These are phyloP conservation scores for Aspidapion aeneum DNA, from an alignment of 2,888 invertebrate genomes.

Conservation along the genomic window DNA sequence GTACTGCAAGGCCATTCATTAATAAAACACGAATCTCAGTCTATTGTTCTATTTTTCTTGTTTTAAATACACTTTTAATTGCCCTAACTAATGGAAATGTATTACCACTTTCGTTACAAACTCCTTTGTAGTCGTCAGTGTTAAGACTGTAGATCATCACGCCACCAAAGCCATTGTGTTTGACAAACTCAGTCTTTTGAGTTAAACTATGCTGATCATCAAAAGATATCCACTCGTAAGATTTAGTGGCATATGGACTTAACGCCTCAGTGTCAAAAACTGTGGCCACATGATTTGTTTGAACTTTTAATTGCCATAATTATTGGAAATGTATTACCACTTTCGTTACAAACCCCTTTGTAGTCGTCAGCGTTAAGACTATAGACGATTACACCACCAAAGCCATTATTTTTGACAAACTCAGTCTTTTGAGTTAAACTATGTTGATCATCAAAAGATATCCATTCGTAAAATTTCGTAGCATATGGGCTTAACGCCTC, in stretches of 20 bases:
- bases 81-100: constrained; percentile 29
- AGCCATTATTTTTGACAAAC: too few species aligned
- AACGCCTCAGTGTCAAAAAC: constrained; percentile 65
- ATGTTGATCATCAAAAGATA: constrained; percentile 81
- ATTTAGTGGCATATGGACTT: constrained; percentile 72
- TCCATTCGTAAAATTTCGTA: constrained; percentile 82
- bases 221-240: constrained; percentile 79
- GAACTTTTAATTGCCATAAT: constrained; percentile 67
- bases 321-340: too few species aligned
- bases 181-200: constrained; percentile 56
- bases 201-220: constrained; percentile 69
- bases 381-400: too few species aligned
- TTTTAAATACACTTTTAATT: constrained; percentile 27
- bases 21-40: too few species aligned
- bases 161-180: constrained; percentile 62
- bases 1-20: too few species aligned
- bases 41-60: too few species aligned
- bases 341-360: too few species aligned
- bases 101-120: constrained; percentile 48
- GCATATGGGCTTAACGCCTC: too few species aligned
- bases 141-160: constrained; percentile 84
- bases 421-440: too few species aligned
- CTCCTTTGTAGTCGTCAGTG: constrained; percentile 68
- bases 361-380: too few species aligned
- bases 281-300: constrained; percentile 51